A percentile compares a stretch with the other conserved stretches of the same genome.
Evolutionary conservation across 2,113 vertebrate species (phyloP).

Genomic region (Petaurus breviceps): DNA sequence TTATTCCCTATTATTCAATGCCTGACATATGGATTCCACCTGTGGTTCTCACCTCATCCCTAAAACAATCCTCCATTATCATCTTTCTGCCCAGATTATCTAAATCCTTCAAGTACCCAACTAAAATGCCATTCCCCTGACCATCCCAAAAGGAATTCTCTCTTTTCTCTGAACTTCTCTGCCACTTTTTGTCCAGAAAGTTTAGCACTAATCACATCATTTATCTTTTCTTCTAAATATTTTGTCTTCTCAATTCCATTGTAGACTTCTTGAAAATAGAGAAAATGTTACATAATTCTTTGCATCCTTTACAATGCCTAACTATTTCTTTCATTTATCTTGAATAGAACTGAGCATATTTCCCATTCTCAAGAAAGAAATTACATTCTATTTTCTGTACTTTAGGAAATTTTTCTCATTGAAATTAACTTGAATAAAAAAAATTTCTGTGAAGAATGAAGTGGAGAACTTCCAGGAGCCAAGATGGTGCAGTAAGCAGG

Average conservation of each 20-base stretch:
- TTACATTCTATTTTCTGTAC: constrained; percentile 21
- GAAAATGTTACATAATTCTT: neutral
- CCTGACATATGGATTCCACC: neutral
- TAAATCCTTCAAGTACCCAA: neutral
- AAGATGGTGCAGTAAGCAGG: too few species aligned
- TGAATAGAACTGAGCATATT: neutral
- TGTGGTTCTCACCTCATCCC: neutral
- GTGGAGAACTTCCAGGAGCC: neutral
- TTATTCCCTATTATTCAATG: constrained; percentile 1
- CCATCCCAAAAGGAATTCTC: neutral
- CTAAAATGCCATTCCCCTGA: neutral
- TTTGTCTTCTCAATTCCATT: neutral
- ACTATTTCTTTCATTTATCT: neutral
- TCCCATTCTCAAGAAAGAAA: constrained; percentile 26
- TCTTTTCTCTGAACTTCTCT: neutral
- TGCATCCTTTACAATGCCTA: neutral
- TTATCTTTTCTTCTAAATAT: constrained; percentile 19
- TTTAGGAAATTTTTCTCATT: constrained; percentile 13
- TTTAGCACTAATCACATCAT: neutral
- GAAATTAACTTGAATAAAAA: constrained; percentile 24
- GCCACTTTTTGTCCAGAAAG: neutral
- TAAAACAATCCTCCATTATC: constrained; percentile 19
- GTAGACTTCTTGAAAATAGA: neutral
- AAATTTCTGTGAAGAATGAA: neutral
- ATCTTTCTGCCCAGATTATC: neutral